Base-by-base conservation (phyloP, 1,140 invertebrate species). In the Cydia fagiglandana region DNA sequence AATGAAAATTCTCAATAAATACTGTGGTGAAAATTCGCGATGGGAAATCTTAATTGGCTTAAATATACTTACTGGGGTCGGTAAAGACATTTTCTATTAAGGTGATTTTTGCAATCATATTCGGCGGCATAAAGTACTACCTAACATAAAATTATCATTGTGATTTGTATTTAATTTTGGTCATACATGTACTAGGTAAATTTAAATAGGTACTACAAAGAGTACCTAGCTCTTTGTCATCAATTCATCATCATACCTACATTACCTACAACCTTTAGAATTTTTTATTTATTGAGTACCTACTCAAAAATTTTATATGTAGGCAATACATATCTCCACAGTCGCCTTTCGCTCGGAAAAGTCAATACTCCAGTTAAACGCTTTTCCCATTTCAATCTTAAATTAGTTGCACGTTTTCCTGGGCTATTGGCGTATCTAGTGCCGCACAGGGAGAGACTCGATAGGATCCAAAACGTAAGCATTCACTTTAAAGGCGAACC, bases 321-420 rank as follows among this genome's bases (percentile, higher is more conserved):
- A 61, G 1, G 20, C 3, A 53, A 61, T 24, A n/a, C n/a, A n/a
- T n/a, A 12, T 20, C 12, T 61, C 5, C 9, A 61, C 56, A 61
- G 56, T 61, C 17, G 56, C n/a, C 9, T 61, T 61, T 24, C 17
- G 56, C n/a, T 61, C 56, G 20, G 17, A 61, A 61, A 61, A 61
- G 20, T 61, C 56, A 61, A 61, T 61, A 61, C 56, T 61, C 56
- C 56, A 61, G 66, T 38, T 34, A 70, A 70, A 70, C 66, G 66
- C 30, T 38, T 70, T 68, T 70, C 34, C 28, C 66, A 70, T 70
- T 70, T 70, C 66, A 38, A 70, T 38, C 34, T 70, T n/a, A 70
- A 70, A 70, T 70, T 70, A 70, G 66, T 70, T 17, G 66, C 66
- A 70, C 66, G 66, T 70, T 41, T 38, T 70, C 34, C 66, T 70